Base-by-base conservation (phyloP, 1,140 invertebrate genomes). In the Psilanteris sp. region DNA sequence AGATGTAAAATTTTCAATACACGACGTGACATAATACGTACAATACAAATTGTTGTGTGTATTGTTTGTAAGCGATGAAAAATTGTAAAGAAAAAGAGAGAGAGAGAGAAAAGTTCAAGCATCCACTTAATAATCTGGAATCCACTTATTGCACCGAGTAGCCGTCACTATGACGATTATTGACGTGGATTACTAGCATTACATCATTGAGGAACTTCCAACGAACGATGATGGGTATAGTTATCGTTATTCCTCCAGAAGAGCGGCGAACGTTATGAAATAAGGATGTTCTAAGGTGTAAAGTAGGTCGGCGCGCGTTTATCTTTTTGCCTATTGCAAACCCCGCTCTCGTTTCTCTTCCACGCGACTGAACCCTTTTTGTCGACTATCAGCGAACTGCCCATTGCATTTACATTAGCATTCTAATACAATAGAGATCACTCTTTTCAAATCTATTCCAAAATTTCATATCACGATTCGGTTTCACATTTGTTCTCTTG, bases 231-330 rank as follows among this genome's bases (percentile, higher is more conserved):
- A 26, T 46, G 41, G 22, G 11, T 36, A 59, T 18, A 22, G n/a
- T n/a, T 44, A 34, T 44, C 54, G 37, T 39, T 44, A 43, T 29
- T 31, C 54, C 41, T 44, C 3, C 31, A 46, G 11, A 26, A 34
- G 55, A 52, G 55, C 46, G 34, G 41, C 50, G 39, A 52, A 59
- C 36, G 46, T 83, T 83, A 80, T 73, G 80, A 83, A 81, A 83
- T 79, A 78, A 83, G 80, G 79, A 83, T 83, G 75, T 81, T 77
- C 55, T 68, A 36, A 50, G 55, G 48, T 79, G 72, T 31, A 83
- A 83, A 83, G 79, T 73, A 71, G 81, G 80, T 81, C 81, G 54
- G 27, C 20, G 79, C 68, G 76, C 78, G 74, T 78, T 81, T 82
- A 79, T 80, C 68, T 79, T 68, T 37, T 50, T 32, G 46, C 61